Base-by-base conservation (phyloP, 2,113 vertebrate genomes). In the Cariama cristata region DNA sequence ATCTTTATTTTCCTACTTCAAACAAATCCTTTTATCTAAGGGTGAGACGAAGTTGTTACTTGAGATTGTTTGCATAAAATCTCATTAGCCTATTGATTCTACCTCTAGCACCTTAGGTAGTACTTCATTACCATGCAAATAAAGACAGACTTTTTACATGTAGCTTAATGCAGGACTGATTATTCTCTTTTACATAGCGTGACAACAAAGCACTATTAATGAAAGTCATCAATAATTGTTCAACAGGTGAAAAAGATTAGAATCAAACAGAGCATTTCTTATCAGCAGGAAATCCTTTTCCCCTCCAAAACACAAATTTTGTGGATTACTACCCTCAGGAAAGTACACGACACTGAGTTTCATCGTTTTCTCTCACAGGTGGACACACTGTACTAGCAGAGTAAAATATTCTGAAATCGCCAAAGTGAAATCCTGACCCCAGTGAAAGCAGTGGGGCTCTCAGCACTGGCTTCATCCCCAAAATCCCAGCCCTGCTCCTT, bases 61-160 rank as follows among this genome's bases (percentile, higher is more conserved):
- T 66, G 73, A 94, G 93, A 95, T 83, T 72, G 89, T 96, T 98
- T 97, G 93, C 94, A 96, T 98, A 97, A 97, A 97, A 96, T 96
- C 95, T 97, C 95, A 97, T 98, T 97, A 97, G 89, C 91, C 95
- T 94, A 92, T 96, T 92, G 91, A 97, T 97, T 94, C 94, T 79
- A 45, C 76, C 96, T 90, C 91, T 75, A 96, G 93, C 96, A 95
- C 85, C 87, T 95, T 45, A 62, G 83, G 87, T 96, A 94, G 76
- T 68, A 85, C 71, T 96, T 97, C 96, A 97, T 97, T 97, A 96
- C 69, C 76, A 96, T 97, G 95, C 93, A 96, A 97, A 96, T 95
- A 94, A 77, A 94, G 71, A 88, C 84, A 84, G 59, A 58, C 28
- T 88, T 96, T 96, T 82, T 69, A 88, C 87, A 84, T 49, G 76